These are phyloP conservation scores for Aporrectodea caliginosa DNA, from an alignment of 1,140 invertebrate species.

Conservation along the genomic window DNA sequence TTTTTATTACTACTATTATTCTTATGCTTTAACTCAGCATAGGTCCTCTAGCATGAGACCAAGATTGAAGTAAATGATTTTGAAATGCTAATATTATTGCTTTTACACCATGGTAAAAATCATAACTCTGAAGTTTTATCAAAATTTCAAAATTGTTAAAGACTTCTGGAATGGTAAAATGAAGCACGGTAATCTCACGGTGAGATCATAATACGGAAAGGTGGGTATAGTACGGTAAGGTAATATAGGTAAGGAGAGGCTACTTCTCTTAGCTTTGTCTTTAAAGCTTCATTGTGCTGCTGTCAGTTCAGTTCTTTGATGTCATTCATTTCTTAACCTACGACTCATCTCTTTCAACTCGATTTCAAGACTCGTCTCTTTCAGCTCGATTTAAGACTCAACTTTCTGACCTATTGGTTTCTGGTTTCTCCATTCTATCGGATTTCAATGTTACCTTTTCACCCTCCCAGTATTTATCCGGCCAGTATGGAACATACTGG, in stretches of 20 bases:
- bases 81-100: background rate
- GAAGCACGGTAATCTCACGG: background rate
- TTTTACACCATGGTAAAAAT: background rate
- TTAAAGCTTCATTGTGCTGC: no score
- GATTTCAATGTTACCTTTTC: constrained; percentile 45
- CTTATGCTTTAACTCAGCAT: constrained; percentile 14
- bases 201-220: background rate
- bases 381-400: no score
- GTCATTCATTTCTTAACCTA: no score
- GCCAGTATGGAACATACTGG: constrained; percentile 59
- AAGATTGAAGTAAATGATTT: background rate
- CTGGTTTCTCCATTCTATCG: no score
- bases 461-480: constrained; percentile 55
- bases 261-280: no score
- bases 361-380: no score
- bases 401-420: no score
- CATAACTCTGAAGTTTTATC: background rate
- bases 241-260: no score
- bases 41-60: no score
- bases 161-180: background rate
- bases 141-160: background rate
- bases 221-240: no score
- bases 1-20: background rate
- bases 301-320: no score
- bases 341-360: no score